Evolutionary conservation across 2,888 invertebrate species (phyloP), one percentile per base, ranked within the genome.

Genomic region (Sacculina carcini): DNA sequence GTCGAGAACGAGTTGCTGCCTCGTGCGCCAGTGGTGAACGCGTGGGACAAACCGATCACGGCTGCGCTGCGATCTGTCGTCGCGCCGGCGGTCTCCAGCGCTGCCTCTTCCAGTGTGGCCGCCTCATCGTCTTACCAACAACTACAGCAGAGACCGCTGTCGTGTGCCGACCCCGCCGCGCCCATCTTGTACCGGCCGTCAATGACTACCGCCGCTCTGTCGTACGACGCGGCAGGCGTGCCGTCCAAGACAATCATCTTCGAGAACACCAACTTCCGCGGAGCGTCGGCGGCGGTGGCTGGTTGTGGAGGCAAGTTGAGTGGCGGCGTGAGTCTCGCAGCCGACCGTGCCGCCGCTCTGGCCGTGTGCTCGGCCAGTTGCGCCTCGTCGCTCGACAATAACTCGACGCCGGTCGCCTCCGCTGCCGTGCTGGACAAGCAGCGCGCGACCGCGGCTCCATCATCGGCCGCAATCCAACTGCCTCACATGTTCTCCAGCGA

Each of bases 191-290:
- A 56, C 6, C 51, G 51, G 57, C 60, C 29, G 60, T 59, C 54
- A 63, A 62, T 54, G 60, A 61, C 59, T 64, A 66, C 58, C 61
- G 63, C 52, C 59, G 61, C 34, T 63, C n/a, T n/a, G n/a, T 64
- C 4, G 65, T 53, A 66, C 29, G 79, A 84, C 61, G 77, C 80
- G 26, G 72, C 78, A 4, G 79, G 79, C 5, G 56, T 56, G 21
- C 56, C 58, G 10, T 54, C 56, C 10, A 55, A 58, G 48, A 58
- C 58, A 5, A 79, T 87, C 50, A 85, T 87, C 57, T 86, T 87
- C 62, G 86, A 87, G 62, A 87, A 87, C 63, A 86, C 85, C 2
- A 86, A 86, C 64, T 85, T 79, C 63, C 84, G 84, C 63, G 75
- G 78, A 56, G 77, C 60, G 52, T 58, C 59, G 52, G 56, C 58